Percentiles rank a stretch among this genome's conserved stretches.
Evolutionary conservation across 1,140 invertebrate genomes (phyloP).

Genomic region (Apocrypta bakeri): DNA sequence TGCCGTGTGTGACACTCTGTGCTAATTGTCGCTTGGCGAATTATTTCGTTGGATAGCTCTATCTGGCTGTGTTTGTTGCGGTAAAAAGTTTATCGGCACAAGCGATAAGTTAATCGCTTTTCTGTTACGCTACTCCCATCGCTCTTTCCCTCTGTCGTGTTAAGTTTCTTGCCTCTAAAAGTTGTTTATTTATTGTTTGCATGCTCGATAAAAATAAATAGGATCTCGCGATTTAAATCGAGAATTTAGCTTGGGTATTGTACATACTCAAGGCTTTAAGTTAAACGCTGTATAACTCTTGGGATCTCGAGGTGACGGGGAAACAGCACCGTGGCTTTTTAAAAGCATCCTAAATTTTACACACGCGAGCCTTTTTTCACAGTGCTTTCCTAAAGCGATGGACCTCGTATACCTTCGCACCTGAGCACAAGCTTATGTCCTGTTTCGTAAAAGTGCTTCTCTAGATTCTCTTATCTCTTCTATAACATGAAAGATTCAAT

Average conservation of each 20-base stretch:
- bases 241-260: neutral
- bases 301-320: neutral
- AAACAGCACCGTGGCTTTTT: slow-evolving; percentile 8
- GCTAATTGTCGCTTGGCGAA: slow-evolving; percentile 15
- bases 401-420: neutral
- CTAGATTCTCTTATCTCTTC: no score
- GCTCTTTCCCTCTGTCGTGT: neutral
- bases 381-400: neutral
- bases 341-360: slow-evolving; percentile 62
- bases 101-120: slow-evolving; percentile 14
- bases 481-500: no score
- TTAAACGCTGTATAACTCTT: neutral
- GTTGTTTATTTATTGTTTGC: no score
- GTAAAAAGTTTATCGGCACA: slow-evolving; percentile 12
- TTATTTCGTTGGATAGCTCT: neutral
- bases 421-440: neutral
- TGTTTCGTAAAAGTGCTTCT: no score
- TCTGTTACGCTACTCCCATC: neutral
- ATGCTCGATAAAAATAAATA: neutral
- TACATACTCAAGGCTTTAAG: neutral
- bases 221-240: neutral
- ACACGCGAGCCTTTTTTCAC: neutral
- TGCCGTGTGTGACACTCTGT: neutral
- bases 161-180: no score
- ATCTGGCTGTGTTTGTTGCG: neutral